phyloP scores from a whole-genome alignment of 1,140 invertebrate genomes.

The Amphibalanus amphitrite region DNA sequence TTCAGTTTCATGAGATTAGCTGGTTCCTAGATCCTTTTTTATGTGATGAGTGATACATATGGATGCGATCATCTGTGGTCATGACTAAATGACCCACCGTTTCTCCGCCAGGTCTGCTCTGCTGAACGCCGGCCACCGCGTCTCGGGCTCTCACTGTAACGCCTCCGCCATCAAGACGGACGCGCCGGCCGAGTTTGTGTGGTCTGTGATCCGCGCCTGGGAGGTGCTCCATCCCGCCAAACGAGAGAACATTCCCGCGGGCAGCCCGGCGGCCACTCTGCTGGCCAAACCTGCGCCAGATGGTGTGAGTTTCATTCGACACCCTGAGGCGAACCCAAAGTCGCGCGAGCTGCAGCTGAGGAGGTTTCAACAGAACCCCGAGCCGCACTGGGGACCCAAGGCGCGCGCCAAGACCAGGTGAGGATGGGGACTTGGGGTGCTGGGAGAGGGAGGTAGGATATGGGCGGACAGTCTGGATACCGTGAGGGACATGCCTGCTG shows the following conservation, averaged over 20 bases:
- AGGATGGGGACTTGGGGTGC: no score
- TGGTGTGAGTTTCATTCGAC: slow-evolving; percentile 42
- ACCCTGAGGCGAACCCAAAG: slow-evolving; percentile 55
- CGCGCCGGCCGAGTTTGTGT: slow-evolving; percentile 67
- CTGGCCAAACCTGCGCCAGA: slow-evolving; percentile 8
- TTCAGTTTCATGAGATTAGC: no score
- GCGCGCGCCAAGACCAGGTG: slow-evolving; percentile 15
- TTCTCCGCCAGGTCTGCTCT: slow-evolving; percentile 84
- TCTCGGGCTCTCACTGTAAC: slow-evolving; percentile 79
- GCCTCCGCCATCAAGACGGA: slow-evolving; percentile 83
- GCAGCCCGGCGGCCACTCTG: slow-evolving; percentile 14
- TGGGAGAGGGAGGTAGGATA: no score
- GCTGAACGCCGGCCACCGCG: slow-evolving; percentile 77
- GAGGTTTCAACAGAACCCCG: slow-evolving; percentile 73
- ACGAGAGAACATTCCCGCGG: slow-evolving; percentile 13
- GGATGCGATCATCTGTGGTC: no score
- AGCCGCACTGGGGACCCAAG: slow-evolving; percentile 65
- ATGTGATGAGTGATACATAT: no score
- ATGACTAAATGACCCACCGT: no score
- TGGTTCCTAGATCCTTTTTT: no score
- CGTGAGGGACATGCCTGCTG: no score
- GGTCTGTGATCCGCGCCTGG: slow-evolving; percentile 84
- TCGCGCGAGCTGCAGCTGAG: slow-evolving; percentile 52
- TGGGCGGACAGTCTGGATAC: no score
- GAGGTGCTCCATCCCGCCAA: slow-evolving; percentile 42